Evolutionary conservation across 2,888 invertebrate genomes (phyloP).

Genomic region (Flexamia atlantica): DNA sequence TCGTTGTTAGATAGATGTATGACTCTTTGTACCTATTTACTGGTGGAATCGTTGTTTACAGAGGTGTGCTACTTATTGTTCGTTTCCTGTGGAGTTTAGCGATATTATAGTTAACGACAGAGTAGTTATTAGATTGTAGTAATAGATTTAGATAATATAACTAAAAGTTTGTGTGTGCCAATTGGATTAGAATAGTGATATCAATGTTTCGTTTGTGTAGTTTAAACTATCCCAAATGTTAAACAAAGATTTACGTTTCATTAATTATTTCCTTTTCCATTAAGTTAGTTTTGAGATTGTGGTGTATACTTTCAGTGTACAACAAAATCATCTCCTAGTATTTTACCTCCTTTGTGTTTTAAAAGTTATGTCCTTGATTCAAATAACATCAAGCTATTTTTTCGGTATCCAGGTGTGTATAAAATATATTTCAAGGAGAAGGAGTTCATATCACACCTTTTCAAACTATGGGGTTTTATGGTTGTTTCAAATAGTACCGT

Average conservation of each 20-base stretch:
- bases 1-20: constrained; percentile 41
- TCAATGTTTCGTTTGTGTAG: constrained; percentile 46
- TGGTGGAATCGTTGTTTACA: constrained; percentile 35
- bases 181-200: constrained; percentile 31
- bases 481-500: no score
- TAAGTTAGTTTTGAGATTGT: no score
- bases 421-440: no score
- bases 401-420: no score
- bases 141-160: constrained; percentile 22
- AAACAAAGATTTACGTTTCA: background rate
- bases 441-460: no score
- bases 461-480: no score
- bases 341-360: no score
- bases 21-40: constrained; percentile 19
- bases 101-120: background rate
- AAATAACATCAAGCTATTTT: no score
- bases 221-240: constrained; percentile 33
- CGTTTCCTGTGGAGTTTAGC: constrained; percentile 44
- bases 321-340: no score
- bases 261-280: no score
- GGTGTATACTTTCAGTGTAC: no score
- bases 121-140: constrained; percentile 29
- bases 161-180: constrained; percentile 24
- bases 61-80: constrained; percentile 19
- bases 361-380: no score